Conservation (phyloP, 2,888 invertebrate species). For the Geotrupes spiniger region DNA sequence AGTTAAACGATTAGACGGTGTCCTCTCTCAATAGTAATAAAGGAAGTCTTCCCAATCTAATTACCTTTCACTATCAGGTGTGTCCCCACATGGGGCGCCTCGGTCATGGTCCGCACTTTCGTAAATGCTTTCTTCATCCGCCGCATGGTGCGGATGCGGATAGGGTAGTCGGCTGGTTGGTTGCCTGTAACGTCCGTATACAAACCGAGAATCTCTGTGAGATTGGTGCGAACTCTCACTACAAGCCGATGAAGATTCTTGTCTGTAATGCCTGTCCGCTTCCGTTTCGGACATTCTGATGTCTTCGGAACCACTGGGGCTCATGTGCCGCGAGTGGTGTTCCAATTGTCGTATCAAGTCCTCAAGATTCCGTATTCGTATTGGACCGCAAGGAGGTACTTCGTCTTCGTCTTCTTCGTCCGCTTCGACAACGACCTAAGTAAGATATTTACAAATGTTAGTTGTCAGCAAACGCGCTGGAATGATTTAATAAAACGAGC, state of each 20-base stretch:
- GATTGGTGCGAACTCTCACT: constrained; percentile 76
- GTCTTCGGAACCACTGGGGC: constrained; percentile 88
- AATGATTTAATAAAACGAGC: too few species aligned
- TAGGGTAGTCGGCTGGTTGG: constrained; percentile 44
- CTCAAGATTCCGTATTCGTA: constrained; percentile 86
- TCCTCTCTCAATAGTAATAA: too few species aligned
- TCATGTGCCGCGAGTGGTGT: constrained; percentile 86
- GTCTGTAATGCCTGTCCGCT: constrained; percentile 75
- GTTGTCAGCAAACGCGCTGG: too few species aligned
- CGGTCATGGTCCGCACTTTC: constrained; percentile 78
- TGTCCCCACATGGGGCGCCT: constrained; percentile 68
- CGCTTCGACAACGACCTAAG: constrained; percentile 49
- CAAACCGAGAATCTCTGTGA: constrained; percentile 73
- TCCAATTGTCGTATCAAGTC: constrained; percentile 86
- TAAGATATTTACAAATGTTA: too few species aligned
- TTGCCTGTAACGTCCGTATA: constrained; percentile 63
- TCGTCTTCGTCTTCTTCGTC: constrained; percentile 71
- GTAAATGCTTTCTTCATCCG: constrained; percentile 83
- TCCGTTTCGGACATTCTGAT: constrained; percentile 87
- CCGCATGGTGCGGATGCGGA: constrained; percentile 48
- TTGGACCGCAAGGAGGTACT: constrained; percentile 75
- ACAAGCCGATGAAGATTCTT: constrained; percentile 68
- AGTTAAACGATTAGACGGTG: too few species aligned
- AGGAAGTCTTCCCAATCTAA: too few species aligned
- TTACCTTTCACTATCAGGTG: constrained; percentile 87